These are phyloP conservation scores for Lagopus muta DNA, from an alignment of 2,113 vertebrate species.

Conservation along the genomic window DNA sequence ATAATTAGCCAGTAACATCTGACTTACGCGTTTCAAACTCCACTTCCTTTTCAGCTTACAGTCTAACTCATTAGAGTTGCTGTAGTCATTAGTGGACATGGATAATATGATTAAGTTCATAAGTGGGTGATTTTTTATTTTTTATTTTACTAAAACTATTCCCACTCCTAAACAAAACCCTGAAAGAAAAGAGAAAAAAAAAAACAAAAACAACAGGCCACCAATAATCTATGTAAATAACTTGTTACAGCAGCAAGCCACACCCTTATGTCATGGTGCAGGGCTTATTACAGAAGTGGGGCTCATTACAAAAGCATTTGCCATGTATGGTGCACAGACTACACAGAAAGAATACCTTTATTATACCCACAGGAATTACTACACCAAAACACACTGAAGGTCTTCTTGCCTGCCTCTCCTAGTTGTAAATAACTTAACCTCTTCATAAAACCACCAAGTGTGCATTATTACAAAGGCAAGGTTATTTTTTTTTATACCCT, in stretches of 20 bases:
- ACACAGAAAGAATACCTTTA: not conserved
- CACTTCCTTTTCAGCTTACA: constrained; percentile 4
- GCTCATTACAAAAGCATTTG: not conserved
- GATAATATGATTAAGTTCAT: not conserved
- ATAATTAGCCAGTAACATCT: not conserved
- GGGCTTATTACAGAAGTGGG: not conserved
- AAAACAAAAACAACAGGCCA: not conserved
- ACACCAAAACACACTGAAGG: not conserved
- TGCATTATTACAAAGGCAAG: not conserved
- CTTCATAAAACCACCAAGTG: not conserved
- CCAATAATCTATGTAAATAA: not conserved
- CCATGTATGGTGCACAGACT: not conserved
- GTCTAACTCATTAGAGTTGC: not conserved
- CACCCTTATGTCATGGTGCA: not conserved
- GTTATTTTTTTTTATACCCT: not conserved
- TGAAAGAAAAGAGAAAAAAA: not conserved
- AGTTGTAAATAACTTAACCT: not conserved
- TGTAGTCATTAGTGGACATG: not conserved
- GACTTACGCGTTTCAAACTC: not conserved
- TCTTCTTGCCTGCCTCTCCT: not conserved
- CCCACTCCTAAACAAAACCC: not conserved
- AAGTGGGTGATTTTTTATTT: not conserved
- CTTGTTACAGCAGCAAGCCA: not conserved
- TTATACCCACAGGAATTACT: not conserved
- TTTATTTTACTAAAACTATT: not conserved